Base-by-base conservation (phyloP, 64 coral and sea anemone species). In the Stichodactyla helianthus region DNA sequence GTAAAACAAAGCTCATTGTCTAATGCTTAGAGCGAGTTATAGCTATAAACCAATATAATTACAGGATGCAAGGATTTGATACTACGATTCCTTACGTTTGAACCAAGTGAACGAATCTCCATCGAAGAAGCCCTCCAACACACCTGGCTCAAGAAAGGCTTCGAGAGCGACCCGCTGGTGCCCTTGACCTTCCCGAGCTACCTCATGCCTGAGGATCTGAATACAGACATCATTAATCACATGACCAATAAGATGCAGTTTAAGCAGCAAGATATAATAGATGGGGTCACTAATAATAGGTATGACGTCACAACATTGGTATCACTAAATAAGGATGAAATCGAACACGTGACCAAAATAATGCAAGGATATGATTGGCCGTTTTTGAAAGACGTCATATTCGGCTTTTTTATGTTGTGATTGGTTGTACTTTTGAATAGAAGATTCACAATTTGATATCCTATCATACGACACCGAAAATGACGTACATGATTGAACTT, bases 61-160 rank as follows among this genome's bases (percentile, higher is more conserved):
- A 6, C 13, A 97, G 94, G 82, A n/a, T 97, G 94, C 56, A 92
- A 93, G 55, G 94, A 97, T 57, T 54, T 97, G 6, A 86, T 97
- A 13, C 56, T 50, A 15, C 88, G 91, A 11, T 97, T 97, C 51
- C 84, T 97, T 10, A 97, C 94, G 18, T 97, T 97, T 84, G 88
- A 93, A 15, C 94, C 88, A 1, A 84, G 90, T 35, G 78, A 93
- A 55, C 80, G 94, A 13, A 90, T 97, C 50, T 92, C 88, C 17
- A 71, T 97, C 13, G 88, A 93, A 26, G 94, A 97, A 62, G 94
- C 88, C 4, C 81, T 90, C 8, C 57, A 84, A 5, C 91, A 97
- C 71, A 88, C 82, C 31, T 97, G 94, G 94, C 86, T 97, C 9
- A 86, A 67, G 23, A 97, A 93, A 76, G 94, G 83, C 14, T 84